phyloP scores from a whole-genome alignment of 2,113 vertebrate species.

The Suncus etruscus region DNA sequence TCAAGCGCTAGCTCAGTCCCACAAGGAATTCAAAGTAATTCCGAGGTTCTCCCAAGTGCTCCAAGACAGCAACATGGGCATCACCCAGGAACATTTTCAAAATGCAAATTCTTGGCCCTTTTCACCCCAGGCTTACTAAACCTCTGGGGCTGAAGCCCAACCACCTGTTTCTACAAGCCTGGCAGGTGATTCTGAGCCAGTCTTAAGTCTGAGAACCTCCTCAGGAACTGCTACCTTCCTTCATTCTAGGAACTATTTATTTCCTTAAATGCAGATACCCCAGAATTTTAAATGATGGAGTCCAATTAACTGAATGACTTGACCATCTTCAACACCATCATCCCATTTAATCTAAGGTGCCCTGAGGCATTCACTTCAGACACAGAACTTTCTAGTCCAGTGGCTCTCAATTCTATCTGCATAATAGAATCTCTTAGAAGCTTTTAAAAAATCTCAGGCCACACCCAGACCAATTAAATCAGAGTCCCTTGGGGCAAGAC shows the following conservation, averaged over 20 bases:
- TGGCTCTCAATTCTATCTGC: not conserved
- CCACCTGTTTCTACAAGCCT: conserved; percentile 1
- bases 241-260: conserved; percentile 20
- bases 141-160: not conserved
- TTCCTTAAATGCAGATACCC: conserved; percentile 58
- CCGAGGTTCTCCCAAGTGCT: not conserved
- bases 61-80: not conserved
- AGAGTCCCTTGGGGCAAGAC: not conserved
- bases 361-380: conserved; percentile 3
- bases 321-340: not conserved
- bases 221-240: conserved; percentile 22
- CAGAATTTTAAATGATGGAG: conserved; percentile 58
- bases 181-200: not conserved
- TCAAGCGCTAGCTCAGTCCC: conserved; percentile 14
- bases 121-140: not conserved
- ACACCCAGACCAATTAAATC: conserved; percentile 16
- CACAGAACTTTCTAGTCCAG: not conserved
- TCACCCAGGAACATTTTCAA: conserved; percentile 12
- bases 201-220: not conserved
- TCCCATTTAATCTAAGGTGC: conserved; percentile 8
- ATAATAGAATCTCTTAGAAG: not conserved
- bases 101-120: not conserved
- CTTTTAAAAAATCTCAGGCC: not conserved
- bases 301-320: conserved; percentile 19
- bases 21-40: not conserved